A percentile compares a stretch with the other conserved stretches of the same genome.
Conservation (phyloP, 2,113 vertebrate genomes). For the Hyperopisus bebe region DNA sequence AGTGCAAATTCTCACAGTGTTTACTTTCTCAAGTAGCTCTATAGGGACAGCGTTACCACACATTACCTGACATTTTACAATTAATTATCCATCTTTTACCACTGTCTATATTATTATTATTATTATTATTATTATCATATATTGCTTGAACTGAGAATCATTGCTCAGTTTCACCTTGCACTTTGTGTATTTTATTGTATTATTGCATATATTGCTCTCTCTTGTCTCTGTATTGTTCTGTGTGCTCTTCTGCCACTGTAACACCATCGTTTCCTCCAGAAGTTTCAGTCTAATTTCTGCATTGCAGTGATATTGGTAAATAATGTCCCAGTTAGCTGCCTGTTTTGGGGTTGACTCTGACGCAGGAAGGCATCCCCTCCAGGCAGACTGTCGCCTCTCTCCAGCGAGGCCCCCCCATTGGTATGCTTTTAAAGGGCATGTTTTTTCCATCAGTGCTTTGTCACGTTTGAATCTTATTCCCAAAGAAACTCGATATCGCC, state of each 20-base stretch:
- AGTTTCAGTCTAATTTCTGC: background rate
- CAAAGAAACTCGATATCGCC: background rate
- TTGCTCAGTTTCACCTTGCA: background rate
- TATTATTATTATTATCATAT: background rate
- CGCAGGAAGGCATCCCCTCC: background rate
- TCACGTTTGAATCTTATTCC: slow-evolving; percentile 4
- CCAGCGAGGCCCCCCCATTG: background rate
- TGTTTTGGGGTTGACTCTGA: background rate
- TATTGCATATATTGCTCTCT: background rate
- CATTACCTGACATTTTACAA: background rate
- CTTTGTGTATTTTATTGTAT: background rate
- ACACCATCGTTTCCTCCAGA: background rate
- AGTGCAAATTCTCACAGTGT: background rate
- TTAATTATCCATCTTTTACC: background rate
- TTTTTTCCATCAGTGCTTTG: background rate
- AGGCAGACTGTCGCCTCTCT: background rate
- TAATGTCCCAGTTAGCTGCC: background rate
- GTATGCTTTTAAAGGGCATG: background rate
- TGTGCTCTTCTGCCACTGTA: background rate
- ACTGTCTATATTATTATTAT: background rate
- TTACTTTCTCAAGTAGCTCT: background rate
- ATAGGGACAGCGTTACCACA: background rate
- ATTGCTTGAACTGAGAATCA: background rate
- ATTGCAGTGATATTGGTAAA: background rate
- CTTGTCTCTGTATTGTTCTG: background rate